Evolutionary conservation across 2,888 invertebrate genomes (phyloP).

Genomic region (Phorcus lineatus): DNA sequence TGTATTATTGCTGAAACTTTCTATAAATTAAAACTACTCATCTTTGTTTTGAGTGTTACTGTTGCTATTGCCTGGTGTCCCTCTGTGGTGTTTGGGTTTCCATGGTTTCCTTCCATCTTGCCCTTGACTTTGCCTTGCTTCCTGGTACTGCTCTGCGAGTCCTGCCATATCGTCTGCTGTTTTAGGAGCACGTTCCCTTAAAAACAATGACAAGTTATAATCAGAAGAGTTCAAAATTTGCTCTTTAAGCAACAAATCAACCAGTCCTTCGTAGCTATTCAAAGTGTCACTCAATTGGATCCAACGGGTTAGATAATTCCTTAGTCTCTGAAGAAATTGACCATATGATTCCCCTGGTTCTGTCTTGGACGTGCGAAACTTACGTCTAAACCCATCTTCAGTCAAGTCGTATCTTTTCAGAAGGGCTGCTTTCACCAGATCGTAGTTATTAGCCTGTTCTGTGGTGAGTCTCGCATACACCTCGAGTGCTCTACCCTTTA

Average conservation of each 20-base stretch:
- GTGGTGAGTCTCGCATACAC: conserved; percentile 30
- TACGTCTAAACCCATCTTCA: conserved; percentile 32
- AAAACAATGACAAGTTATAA: conserved; percentile 28
- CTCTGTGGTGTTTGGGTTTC: too few relatives aligned
- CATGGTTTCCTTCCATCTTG: too few relatives aligned
- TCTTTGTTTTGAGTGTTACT: too few relatives aligned
- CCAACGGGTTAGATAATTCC: conserved; percentile 35
- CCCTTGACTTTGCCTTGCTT: conserved; percentile 12
- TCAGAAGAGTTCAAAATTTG: conserved; percentile 23
- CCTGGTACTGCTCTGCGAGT: conserved; percentile 32
- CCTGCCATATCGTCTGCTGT: conserved; percentile 30
- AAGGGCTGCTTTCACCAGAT: conserved; percentile 27
- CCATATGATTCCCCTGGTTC: conserved; percentile 34
- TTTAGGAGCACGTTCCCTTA: conserved; percentile 32
- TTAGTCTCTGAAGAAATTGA: conserved; percentile 26
- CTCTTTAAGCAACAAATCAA: conserved; percentile 31
- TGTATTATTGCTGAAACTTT: too few relatives aligned
- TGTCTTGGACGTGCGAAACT: conserved; percentile 25
- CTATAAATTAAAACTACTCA: too few relatives aligned
- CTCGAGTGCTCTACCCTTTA: conserved; percentile 35
- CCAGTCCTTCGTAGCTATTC: conserved; percentile 23
- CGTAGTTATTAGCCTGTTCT: conserved; percentile 30
- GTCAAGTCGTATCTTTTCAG: conserved; percentile 34
- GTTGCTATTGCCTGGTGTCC: too few relatives aligned
- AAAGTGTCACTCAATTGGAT: conserved; percentile 25